Conservation (phyloP, 2,113 vertebrate genomes). For the Isichthys henryi region DNA sequence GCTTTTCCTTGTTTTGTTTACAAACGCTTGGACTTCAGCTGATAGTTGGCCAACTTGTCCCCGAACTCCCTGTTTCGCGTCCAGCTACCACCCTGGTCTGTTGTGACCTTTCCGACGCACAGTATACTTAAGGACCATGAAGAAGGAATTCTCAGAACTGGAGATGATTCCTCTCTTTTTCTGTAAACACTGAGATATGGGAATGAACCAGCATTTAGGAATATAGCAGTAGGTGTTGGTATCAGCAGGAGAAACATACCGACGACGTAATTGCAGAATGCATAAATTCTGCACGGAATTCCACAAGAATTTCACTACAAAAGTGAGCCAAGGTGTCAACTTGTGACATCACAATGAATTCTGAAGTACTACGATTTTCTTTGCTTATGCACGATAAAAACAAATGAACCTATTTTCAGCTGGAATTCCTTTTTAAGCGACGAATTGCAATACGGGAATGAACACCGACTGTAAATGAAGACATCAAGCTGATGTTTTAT, state of each 20-base stretch:
- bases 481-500: slow-evolving; percentile 28
- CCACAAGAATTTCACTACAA: not conserved
- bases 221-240: not conserved
- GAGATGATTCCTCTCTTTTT: not conserved
- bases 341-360: not conserved
- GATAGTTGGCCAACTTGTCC: not conserved
- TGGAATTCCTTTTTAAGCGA: slow-evolving; percentile 15
- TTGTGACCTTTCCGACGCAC: not conserved
- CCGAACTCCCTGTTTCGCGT: not conserved
- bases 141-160: not conserved
- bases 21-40: not conserved
- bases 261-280: not conserved
- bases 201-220: not conserved
- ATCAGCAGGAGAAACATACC: not conserved
- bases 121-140: not conserved
- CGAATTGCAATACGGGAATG: slow-evolving; percentile 28
- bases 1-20: not conserved
- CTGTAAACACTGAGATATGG: not conserved
- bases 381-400: not conserved
- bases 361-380: not conserved
- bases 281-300: not conserved
- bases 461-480: slow-evolving; percentile 14
- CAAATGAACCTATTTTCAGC: not conserved
- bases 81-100: not conserved
- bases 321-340: not conserved